These are phyloP conservation scores for Mesembrinibis cayennensis DNA, from an alignment of 2,113 vertebrate genomes.

Conservation along the genomic window DNA sequence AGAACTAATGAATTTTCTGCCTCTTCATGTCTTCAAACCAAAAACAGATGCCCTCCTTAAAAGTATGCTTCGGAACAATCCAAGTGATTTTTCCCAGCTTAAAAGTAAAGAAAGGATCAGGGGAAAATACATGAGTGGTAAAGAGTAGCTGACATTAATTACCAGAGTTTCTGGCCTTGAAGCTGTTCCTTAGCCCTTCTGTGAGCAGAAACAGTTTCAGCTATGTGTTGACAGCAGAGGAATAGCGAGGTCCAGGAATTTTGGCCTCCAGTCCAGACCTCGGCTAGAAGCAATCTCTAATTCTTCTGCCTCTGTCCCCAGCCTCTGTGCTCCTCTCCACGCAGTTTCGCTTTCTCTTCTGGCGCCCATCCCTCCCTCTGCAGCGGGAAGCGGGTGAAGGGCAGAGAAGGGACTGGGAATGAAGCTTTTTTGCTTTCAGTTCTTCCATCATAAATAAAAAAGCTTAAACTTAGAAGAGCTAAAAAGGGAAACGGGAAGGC, in stretches of 20 bases:
- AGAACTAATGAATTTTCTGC: not conserved
- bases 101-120: not conserved
- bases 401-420: accelerated
- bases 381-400: accelerated
- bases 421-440: not conserved
- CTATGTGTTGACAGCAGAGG: too few species aligned
- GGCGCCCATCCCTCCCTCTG: accelerated
- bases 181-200: not conserved
- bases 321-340: accelerated
- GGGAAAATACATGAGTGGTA: accelerated
- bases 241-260: not conserved
- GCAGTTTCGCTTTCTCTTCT: not conserved
- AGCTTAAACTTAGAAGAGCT: too few species aligned
- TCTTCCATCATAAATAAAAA: not conserved
- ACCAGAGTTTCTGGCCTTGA: not conserved
- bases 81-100: not conserved
- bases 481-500: accelerated
- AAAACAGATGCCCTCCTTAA: not conserved
- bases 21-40: not conserved
- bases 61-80: not conserved
- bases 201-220: not conserved
- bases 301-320: not conserved
- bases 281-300: not conserved
- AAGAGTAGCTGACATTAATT: not conserved
- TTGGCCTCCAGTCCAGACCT: not conserved